Evolutionary conservation across 2,888 invertebrate species (phyloP).

Genomic region (Trissolcus japonicus): DNA sequence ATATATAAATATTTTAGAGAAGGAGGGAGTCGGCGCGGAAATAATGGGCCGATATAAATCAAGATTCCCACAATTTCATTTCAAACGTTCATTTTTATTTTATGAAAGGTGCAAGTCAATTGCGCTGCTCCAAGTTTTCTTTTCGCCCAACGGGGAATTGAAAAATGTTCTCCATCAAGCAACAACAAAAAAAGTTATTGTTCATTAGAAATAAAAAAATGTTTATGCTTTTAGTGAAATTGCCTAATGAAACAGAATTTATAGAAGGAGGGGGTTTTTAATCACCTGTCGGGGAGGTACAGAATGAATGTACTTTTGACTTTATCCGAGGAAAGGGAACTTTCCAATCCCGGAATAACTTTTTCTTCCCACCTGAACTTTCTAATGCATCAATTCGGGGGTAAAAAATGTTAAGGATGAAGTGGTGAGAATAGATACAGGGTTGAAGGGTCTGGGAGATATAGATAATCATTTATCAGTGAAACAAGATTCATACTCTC

Average conservation of each 20-base stretch:
- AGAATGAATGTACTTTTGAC: not conserved
- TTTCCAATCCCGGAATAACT: constrained; percentile 40
- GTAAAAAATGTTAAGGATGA: constrained; percentile 39
- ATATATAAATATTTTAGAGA: constrained; percentile 38
- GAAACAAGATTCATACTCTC: constrained; percentile 43
- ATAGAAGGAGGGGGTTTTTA: constrained; percentile 10
- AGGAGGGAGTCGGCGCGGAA: constrained; percentile 17
- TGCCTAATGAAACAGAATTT: not conserved
- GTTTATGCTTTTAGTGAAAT: no score
- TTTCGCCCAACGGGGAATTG: not conserved
- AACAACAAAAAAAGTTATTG: no score
- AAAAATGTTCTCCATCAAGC: not conserved
- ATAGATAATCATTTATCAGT: constrained; percentile 62
- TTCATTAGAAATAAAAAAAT: no score
- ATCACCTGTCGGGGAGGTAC: constrained; percentile 18
- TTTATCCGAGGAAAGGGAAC: constrained; percentile 16
- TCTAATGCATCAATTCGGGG: constrained; percentile 50
- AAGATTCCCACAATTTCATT: constrained; percentile 26
- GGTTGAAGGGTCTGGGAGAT: constrained; percentile 63
- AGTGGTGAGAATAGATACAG: constrained; percentile 45
- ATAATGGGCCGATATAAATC: constrained; percentile 27
- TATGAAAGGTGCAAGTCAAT: constrained; percentile 17
- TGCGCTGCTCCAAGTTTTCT: not conserved
- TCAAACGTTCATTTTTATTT: constrained; percentile 10
- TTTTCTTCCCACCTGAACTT: constrained; percentile 36